phyloP scores from a whole-genome alignment of 2,888 invertebrate genomes.

The Cryptocephalus moraei region DNA sequence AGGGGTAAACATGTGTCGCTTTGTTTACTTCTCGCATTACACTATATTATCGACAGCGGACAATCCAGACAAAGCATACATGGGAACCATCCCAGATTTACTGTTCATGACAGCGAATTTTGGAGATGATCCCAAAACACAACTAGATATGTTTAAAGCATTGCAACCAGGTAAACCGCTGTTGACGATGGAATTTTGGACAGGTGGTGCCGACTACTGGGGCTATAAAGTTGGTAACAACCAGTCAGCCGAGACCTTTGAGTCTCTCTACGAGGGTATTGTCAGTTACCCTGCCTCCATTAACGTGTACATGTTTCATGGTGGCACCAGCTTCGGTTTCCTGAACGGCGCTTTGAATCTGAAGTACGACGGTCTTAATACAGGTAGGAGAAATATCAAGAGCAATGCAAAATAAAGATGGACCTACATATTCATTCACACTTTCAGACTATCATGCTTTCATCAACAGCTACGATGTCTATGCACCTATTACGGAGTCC shows the following conservation, averaged over 20 bases:
- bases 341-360: conserved; percentile 21
- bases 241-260: conserved; percentile 21
- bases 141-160: conserved; percentile 35
- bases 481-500: conserved; percentile 80
- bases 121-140: conserved; percentile 32
- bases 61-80: conserved; percentile 18
- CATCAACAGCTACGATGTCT: conserved; percentile 48
- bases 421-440: conserved; percentile 9
- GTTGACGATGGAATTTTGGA: conserved; percentile 52
- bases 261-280: conserved; percentile 22
- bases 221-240: conserved; percentile 22
- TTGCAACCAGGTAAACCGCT: conserved; percentile 43
- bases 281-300: conserved; percentile 41
- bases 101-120: conserved; percentile 46
- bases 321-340: conserved; percentile 79
- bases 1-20: too few species aligned
- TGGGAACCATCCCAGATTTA: conserved; percentile 20
- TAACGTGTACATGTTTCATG: conserved; percentile 87
- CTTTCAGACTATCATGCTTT: conserved; percentile 28
- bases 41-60: conserved; percentile 46
- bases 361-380: conserved; percentile 8
- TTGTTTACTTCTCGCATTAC: too few species aligned
- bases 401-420: conserved; percentile 1
- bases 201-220: conserved; percentile 54
- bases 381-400: conserved; percentile 8